Percentiles rank a stretch among this genome's conserved stretches.
These are phyloP conservation scores for Melinaea menophilus DNA, from an alignment of 2,888 invertebrate species.

Conservation along the genomic window DNA sequence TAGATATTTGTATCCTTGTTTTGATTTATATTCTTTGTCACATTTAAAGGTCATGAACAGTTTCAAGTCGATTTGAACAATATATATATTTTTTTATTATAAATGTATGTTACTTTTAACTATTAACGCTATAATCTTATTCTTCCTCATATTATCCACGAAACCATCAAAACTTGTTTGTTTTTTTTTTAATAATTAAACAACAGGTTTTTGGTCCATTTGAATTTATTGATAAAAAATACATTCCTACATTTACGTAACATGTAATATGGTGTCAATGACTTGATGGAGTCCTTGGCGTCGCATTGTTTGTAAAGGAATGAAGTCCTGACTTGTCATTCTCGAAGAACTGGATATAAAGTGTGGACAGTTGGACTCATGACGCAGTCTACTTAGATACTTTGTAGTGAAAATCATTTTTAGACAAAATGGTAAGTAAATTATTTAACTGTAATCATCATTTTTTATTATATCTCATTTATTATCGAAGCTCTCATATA, in stretches of 20 bases:
- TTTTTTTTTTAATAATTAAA: too few species aligned
- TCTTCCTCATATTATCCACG: too few species aligned
- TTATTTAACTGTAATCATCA: background rate
- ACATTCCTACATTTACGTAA: conserved; percentile 33
- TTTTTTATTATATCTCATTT: too few species aligned
- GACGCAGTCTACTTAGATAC: conserved; percentile 56
- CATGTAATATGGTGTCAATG: conserved; percentile 52
- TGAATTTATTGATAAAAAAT: conserved; percentile 2
- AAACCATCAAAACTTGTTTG: too few species aligned
- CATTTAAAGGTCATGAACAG: too few species aligned
- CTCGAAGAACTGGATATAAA: conserved; percentile 72
- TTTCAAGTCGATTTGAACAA: too few species aligned
- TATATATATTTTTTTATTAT: too few species aligned
- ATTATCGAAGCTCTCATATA: too few species aligned
- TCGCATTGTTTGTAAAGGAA: conserved; percentile 61
- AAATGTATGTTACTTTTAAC: too few species aligned
- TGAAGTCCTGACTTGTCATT: conserved; percentile 72
- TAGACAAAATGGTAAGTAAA: conserved; percentile 61
- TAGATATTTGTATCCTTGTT: too few species aligned
- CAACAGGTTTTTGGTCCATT: background rate
- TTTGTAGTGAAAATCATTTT: conserved; percentile 54
- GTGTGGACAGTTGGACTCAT: conserved; percentile 56
- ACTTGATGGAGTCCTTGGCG: conserved; percentile 55
- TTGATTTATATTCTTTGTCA: too few species aligned
- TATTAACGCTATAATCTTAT: too few species aligned